Evolutionary conservation across 2,113 vertebrate species (phyloP), one percentile per base, ranked within the genome.

Genomic region (Nycticebus coucang): DNA sequence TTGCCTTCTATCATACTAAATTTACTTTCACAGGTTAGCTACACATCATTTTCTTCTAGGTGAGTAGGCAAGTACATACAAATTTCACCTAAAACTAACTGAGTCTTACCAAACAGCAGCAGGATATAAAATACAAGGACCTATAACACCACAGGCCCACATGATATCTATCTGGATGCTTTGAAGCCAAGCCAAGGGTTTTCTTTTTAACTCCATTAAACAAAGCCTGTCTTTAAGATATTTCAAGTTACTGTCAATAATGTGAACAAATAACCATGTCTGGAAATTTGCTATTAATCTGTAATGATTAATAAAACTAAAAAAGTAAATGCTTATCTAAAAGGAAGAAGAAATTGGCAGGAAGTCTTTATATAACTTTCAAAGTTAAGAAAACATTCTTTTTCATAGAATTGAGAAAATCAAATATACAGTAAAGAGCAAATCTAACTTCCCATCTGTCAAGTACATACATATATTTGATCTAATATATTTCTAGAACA

Each of bases 171-270:
- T 99, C 98, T 98, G 97, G 98, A 98, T 17, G 71, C 98, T 99
- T 98, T 99, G 99, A 99, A 99, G 97, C 96, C 53, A 94, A 98
- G 99, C 99, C 99, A 99, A 99, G 98, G 98, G 98, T 98, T 95
- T 93, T 57, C 37, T n/a, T 89, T 93, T 86, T 79, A 97, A 93
- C 71, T 89, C 15, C 13, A 98, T 98, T 98, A 99, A 99, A 99
- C 98, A 99, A 97, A 96, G 97, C 97, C 99, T 98, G 98, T 99
- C 98, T 99, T 99, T 99, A 99, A 99, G 99, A 99, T 98, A 98
- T 98, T 99, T 98, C 97, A 97, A 98, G 97, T 98, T 98, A 97
- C 95, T 98, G 99, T 98, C 99, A 99, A 98, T 99, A 98, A 72
- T 97, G 96, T 74, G 95, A 97, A 97, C 93, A 97, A 98, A 97